Conservation (phyloP, 2,888 invertebrate genomes). For the Homarus gammarus region DNA sequence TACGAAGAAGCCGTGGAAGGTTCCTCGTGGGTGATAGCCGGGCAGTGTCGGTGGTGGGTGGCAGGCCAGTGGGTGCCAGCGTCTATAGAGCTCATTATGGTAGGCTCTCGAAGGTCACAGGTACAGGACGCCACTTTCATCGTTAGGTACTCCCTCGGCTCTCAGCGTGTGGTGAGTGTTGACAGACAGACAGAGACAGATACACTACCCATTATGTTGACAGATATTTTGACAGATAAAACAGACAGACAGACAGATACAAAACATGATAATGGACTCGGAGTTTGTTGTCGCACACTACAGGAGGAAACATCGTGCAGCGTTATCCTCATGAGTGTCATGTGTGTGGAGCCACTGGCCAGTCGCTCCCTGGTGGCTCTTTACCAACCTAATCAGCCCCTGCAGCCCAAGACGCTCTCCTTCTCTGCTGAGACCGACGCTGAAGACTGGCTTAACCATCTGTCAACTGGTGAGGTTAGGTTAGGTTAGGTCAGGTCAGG, state of each 20-base stretch:
- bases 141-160: conserved; percentile 27
- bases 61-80: conserved; percentile 79
- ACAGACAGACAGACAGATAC: not conserved
- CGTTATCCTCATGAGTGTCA: conserved; percentile 46
- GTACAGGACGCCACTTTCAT: conserved; percentile 58
- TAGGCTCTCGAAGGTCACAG: conserved; percentile 57
- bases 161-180: conserved; percentile 47
- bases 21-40: conserved; percentile 91
- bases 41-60: conserved; percentile 85
- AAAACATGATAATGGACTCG: not conserved
- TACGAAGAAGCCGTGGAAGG: conserved; percentile 77
- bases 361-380: conserved; percentile 62
- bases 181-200: not conserved
- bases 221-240: not conserved
- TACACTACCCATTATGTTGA: too few relatives aligned
- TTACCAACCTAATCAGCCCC: conserved; percentile 56
- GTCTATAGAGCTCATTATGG: conserved; percentile 84
- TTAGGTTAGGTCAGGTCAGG: too few relatives aligned
- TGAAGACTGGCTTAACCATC: conserved; percentile 92
- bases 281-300: not conserved
- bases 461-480: conserved; percentile 85
- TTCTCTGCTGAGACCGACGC: conserved; percentile 90
- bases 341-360: conserved; percentile 56
- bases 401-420: conserved; percentile 85
- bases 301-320: conserved; percentile 56